Conservation (phyloP, 2,113 vertebrate genomes). For the Pampusana beccarii region DNA sequence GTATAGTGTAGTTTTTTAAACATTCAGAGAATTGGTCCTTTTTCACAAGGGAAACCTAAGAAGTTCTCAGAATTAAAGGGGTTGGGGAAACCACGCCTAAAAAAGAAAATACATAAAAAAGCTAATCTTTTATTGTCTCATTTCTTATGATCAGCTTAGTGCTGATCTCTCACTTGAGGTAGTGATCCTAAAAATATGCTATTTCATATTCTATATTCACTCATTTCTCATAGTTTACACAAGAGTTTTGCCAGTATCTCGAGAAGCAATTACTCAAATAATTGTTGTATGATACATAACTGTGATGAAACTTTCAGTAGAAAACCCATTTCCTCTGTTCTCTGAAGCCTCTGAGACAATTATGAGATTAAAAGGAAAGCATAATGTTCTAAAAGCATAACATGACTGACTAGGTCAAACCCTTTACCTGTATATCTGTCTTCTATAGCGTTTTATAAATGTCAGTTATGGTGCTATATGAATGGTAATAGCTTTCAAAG, state of each 20-base stretch:
- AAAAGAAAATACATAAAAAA: neutral
- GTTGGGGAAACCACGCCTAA: rapidly evolving
- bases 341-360: neutral
- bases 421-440: neutral
- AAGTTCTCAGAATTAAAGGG: neutral
- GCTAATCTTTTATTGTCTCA: neutral
- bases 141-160: neutral
- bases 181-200: neutral
- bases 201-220: neutral
- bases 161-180: neutral
- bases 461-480: neutral
- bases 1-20: neutral
- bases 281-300: neutral
- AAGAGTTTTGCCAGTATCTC: neutral
- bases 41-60: neutral
- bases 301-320: neutral
- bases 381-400: neutral
- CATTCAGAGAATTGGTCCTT: neutral
- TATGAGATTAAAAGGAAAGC: neutral
- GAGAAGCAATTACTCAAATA: constrained; percentile 18
- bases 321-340: neutral
- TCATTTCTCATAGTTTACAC: neutral
- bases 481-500: neutral
- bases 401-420: neutral
- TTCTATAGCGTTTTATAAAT: neutral